These are phyloP conservation scores for Paratilapia polleni DNA, from an alignment of 2,113 vertebrate species.

Conservation along the genomic window DNA sequence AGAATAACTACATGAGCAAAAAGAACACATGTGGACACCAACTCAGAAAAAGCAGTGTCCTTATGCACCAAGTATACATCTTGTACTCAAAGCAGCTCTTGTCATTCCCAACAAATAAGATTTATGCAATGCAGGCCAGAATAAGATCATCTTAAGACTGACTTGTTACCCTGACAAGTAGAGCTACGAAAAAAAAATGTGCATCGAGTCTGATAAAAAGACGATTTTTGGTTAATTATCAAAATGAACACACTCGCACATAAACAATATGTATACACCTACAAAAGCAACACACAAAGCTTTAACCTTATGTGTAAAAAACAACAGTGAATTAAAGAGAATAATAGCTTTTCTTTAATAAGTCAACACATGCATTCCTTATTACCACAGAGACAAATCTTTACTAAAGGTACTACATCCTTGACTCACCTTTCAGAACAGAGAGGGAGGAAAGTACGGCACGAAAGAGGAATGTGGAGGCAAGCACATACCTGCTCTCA, in stretches of 20 bases:
- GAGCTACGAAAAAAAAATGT: not conserved
- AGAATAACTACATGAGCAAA: not conserved
- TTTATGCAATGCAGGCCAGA: not conserved
- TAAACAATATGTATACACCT: not conserved
- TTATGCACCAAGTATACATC: not conserved
- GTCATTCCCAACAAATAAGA: not conserved
- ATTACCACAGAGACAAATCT: not conserved
- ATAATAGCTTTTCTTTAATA: conserved; percentile 27
- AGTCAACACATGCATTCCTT: not conserved
- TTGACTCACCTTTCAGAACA: not conserved
- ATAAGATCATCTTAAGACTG: not conserved
- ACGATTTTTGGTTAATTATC: too few species aligned
- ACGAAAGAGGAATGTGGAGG: conserved; percentile 46
- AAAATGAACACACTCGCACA: too few species aligned
- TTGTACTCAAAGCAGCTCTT: not conserved
- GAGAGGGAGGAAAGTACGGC: conserved; percentile 5
- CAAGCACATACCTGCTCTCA: conserved; percentile 68
- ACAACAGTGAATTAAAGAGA: not conserved
- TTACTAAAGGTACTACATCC: conserved; percentile 13
- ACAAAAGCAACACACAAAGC: not conserved
- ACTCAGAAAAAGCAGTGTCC: not conserved
- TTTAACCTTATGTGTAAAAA: not conserved
- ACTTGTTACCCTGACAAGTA: not conserved
- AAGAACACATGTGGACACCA: not conserved
- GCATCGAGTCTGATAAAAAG: not conserved